Evolutionary conservation across 2,797 vertebrate species (phyloP).

Genomic region (Oreochromis grahami): DNA sequence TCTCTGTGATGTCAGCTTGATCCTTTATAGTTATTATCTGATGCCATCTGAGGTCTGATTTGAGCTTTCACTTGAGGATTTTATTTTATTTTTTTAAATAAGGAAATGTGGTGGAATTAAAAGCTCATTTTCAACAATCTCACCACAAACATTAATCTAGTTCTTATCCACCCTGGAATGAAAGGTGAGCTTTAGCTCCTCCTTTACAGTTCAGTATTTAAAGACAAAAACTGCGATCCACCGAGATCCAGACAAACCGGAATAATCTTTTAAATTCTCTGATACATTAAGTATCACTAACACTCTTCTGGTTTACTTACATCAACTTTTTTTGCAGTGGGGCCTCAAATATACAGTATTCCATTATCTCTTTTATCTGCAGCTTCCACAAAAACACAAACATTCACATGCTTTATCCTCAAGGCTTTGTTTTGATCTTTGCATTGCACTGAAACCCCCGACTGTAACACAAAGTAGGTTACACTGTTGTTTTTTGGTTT

Average conservation of each 20-base stretch:
- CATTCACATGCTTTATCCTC: conserved; percentile 24
- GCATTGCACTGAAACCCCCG: not conserved
- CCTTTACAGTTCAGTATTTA: not conserved
- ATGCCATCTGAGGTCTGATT: not conserved
- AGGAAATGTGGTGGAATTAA: not conserved
- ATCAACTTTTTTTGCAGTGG: conserved; percentile 13
- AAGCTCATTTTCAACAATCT: not conserved
- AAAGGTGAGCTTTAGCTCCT: not conserved
- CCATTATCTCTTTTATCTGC: conserved; percentile 41
- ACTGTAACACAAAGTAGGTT: conserved; percentile 35
- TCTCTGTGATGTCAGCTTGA: not conserved
- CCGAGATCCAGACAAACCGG: not conserved
- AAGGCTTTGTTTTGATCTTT: conserved; percentile 58
- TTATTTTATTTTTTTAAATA: not conserved
- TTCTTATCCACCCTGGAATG: not conserved
- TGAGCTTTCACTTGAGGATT: not conserved
- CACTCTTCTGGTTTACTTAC: conserved; percentile 19
- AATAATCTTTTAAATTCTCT: not conserved
- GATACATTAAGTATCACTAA: not conserved
- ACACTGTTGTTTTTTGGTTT: not conserved
- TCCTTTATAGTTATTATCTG: not conserved
- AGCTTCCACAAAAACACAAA: conserved; percentile 31
- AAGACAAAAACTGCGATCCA: not conserved
- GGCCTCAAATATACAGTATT: not conserved
- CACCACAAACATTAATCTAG: not conserved